A percentile compares a stretch with the other conserved stretches of the same genome.
phyloP scores from a whole-genome alignment of 2,797 vertebrate genomes.

The Pipistrellus nathusii region DNA sequence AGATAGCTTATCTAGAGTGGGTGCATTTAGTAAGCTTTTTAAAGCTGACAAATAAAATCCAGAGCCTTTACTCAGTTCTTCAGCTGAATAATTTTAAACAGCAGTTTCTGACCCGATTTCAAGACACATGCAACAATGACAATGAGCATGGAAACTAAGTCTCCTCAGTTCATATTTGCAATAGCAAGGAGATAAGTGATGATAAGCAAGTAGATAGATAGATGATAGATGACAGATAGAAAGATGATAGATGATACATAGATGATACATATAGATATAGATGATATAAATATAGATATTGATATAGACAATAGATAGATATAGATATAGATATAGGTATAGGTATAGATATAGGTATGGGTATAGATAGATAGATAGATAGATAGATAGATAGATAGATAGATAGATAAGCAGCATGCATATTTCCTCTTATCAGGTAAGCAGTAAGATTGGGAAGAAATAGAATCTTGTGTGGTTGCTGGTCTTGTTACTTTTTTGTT shows the following conservation, averaged over 20 bases:
- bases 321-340: neutral
- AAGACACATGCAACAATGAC: neutral
- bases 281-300: neutral
- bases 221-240: neutral
- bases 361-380: neutral
- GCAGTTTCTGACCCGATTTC: neutral
- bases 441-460: neutral
- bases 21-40: neutral
- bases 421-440: neutral
- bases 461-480: neutral
- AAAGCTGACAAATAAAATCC: neutral
- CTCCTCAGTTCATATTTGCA: neutral
- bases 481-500: neutral
- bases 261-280: neutral
- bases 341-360: neutral
- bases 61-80: neutral
- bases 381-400: neutral
- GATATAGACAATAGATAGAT: no score
- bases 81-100: neutral
- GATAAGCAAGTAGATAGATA: neutral
- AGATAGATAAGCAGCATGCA: neutral
- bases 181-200: neutral
- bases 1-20: neutral
- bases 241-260: no score
- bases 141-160: neutral